Conservation (phyloP, 2,888 invertebrate species). For the Ichneumoninae sp. region DNA sequence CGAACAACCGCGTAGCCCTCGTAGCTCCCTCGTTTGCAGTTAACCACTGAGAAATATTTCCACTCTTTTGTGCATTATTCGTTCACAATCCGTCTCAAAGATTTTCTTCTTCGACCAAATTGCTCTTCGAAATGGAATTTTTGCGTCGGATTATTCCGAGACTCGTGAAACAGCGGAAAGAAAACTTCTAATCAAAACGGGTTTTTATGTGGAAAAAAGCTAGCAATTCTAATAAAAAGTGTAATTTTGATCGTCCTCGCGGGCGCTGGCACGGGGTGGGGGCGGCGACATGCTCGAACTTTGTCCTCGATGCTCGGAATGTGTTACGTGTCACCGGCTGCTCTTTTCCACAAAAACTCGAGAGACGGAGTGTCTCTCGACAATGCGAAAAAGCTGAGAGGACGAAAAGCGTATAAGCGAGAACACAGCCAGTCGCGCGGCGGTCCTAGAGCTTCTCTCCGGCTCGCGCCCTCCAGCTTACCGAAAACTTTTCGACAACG, state of each 20-base stretch:
- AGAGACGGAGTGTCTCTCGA: constrained; percentile 3
- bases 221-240: not conserved
- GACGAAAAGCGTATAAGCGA: constrained; percentile 10
- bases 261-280: no score
- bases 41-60: not conserved
- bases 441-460: not conserved
- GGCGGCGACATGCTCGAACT: not conserved
- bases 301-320: not conserved
- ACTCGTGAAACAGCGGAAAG: not conserved
- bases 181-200: not conserved
- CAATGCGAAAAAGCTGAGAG: constrained; percentile 9
- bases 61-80: not conserved
- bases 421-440: constrained; percentile 3
- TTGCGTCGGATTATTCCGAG: not conserved
- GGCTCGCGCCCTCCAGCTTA: constrained; percentile 29
- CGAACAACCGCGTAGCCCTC: not conserved
- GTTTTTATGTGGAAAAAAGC: not conserved
- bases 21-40: not conserved
- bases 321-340: not conserved
- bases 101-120: not conserved
- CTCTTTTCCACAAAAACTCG: not conserved
- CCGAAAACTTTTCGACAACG: constrained; percentile 67
- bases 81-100: not conserved
- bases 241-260: not conserved
- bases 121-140: not conserved